phyloP scores from a whole-genome alignment of 2,888 invertebrate genomes.

The Leistus spinibarbis region DNA sequence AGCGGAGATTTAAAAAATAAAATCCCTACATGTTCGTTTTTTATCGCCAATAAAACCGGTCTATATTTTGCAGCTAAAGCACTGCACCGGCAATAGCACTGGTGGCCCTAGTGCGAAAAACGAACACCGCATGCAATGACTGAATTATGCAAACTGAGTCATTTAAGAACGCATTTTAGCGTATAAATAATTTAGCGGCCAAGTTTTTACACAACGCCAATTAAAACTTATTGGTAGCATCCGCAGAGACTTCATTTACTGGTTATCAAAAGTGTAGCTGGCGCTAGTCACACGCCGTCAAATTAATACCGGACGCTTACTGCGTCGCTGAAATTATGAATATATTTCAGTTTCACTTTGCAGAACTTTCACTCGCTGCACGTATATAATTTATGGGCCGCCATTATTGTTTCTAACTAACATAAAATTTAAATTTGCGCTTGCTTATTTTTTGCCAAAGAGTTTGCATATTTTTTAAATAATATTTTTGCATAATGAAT shows the following conservation, averaged over 20 bases:
- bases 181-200: constrained; percentile 34
- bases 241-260: too few species aligned
- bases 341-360: constrained; percentile 20
- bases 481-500: background rate
- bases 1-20: constrained; percentile 32
- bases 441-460: background rate
- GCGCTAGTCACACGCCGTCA: constrained; percentile 11
- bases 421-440: background rate
- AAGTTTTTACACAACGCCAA: constrained; percentile 26
- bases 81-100: background rate
- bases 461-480: background rate
- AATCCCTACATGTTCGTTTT: constrained; percentile 35
- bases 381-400: constrained; percentile 13
- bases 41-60: constrained; percentile 36
- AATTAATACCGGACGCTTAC: constrained; percentile 16
- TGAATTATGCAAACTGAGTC: constrained; percentile 37
- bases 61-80: constrained; percentile 25
- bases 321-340: constrained; percentile 8
- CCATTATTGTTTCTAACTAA: constrained; percentile 7
- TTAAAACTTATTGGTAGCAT: constrained; percentile 25
- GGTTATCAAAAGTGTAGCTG: constrained; percentile 26
- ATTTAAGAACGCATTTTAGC: constrained; percentile 30
- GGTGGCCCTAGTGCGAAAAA: background rate
- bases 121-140: constrained; percentile 9
- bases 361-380: background rate